Conservation (phyloP, 2,797 vertebrate species). For the Taeniopygia guttata region DNA sequence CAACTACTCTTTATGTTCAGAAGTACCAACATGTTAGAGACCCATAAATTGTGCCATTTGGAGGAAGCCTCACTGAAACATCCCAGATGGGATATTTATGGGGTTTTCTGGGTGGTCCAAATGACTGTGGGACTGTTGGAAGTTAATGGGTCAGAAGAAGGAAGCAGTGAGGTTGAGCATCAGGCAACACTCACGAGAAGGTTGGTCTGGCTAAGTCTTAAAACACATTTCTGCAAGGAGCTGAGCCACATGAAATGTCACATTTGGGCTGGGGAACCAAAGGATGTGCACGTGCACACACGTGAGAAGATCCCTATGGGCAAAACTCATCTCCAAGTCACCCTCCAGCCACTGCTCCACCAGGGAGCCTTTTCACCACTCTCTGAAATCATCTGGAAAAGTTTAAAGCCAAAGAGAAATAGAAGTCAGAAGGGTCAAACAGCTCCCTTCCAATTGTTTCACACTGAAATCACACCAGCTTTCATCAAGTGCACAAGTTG, state of each 20-base stretch:
- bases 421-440: neutral
- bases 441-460: neutral
- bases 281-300: rapidly evolving
- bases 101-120: neutral
- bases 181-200: neutral
- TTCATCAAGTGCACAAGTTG: neutral
- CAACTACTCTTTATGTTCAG: neutral
- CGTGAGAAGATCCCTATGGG: rapidly evolving
- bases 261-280: neutral
- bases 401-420: neutral
- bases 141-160: neutral
- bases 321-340: neutral
- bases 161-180: neutral
- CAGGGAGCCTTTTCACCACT: neutral
- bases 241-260: neutral
- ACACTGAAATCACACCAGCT: neutral
- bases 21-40: rapidly evolving
- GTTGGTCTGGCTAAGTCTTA: neutral
- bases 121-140: neutral
- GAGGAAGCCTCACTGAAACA: neutral
- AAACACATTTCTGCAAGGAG: neutral
- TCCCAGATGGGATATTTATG: neutral
- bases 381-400: neutral
- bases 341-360: neutral
- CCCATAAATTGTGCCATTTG: neutral